phyloP scores from a whole-genome alignment of 1,140 invertebrate species.

The Papilio glaucus region DNA sequence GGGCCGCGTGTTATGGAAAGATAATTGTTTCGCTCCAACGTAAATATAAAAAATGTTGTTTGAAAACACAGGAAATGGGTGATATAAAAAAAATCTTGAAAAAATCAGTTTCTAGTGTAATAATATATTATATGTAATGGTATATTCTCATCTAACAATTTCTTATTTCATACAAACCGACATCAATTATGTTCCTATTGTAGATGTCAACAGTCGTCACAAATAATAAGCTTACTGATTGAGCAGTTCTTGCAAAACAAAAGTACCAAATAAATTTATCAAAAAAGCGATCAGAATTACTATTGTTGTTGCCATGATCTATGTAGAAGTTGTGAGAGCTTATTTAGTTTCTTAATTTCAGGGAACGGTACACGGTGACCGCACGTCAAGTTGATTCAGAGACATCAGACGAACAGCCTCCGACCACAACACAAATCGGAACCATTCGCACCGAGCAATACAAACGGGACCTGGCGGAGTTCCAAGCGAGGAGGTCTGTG shows the following conservation, averaged over 20 bases:
- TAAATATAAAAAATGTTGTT: neutral
- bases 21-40: neutral
- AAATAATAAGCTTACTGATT: no score
- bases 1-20: neutral
- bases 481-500: slow-evolving; percentile 72
- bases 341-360: slow-evolving; percentile 46
- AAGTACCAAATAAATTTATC: no score
- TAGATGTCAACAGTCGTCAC: no score
- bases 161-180: no score
- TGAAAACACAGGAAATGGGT: neutral
- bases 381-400: slow-evolving; percentile 56
- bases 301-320: no score
- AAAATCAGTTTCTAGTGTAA: no score
- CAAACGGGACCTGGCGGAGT: slow-evolving; percentile 77
- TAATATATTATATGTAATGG: no score
- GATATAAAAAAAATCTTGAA: no score
- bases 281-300: no score
- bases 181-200: no score
- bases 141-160: no score
- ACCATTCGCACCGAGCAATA: slow-evolving; percentile 80
- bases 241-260: no score
- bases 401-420: slow-evolving; percentile 46
- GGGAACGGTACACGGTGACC: slow-evolving; percentile 73
- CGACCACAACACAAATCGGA: slow-evolving; percentile 52
- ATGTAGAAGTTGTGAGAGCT: neutral